These are phyloP conservation scores for Drosophila putrida DNA, from an alignment of 2,888 invertebrate genomes.

Conservation along the genomic window DNA sequence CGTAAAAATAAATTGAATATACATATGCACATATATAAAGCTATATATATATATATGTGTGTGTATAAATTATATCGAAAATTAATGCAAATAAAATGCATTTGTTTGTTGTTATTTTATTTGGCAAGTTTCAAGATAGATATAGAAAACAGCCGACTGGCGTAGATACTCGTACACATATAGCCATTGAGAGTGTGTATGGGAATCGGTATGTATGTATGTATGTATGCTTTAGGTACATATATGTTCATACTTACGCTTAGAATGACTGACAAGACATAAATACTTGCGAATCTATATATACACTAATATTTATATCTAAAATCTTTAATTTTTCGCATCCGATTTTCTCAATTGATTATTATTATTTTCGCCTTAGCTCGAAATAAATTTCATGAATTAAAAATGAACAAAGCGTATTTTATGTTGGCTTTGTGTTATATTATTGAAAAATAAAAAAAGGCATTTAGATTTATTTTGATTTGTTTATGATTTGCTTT, in stretches of 20 bases:
- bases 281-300: not conserved
- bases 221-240: conserved; percentile 1
- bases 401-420: conserved; percentile 71
- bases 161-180: conserved; percentile 31
- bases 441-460: conserved; percentile 11
- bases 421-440: conserved; percentile 37
- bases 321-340: conserved; percentile 13
- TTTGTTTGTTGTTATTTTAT: conserved; percentile 28
- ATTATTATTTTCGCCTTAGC: conserved; percentile 41
- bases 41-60: too few species aligned
- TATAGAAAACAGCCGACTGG: conserved; percentile 12
- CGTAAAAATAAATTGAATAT: conserved; percentile 45
- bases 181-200: conserved; percentile 54
- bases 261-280: conserved; percentile 14
- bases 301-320: not conserved
- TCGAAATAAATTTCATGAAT: conserved; percentile 78
- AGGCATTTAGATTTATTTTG: conserved; percentile 29
- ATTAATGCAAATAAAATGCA: conserved; percentile 49
- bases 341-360: conserved; percentile 19
- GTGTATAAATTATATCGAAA: conserved; percentile 4
- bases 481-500: conserved; percentile 23
- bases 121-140: conserved; percentile 42
- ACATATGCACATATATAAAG: not conserved
- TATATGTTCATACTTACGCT: conserved; percentile 8
- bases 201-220: not conserved